Evolutionary conservation across 1,140 invertebrate genomes (phyloP), one percentile per base, ranked within the genome.

Genomic region (Potamilus streckersoni): DNA sequence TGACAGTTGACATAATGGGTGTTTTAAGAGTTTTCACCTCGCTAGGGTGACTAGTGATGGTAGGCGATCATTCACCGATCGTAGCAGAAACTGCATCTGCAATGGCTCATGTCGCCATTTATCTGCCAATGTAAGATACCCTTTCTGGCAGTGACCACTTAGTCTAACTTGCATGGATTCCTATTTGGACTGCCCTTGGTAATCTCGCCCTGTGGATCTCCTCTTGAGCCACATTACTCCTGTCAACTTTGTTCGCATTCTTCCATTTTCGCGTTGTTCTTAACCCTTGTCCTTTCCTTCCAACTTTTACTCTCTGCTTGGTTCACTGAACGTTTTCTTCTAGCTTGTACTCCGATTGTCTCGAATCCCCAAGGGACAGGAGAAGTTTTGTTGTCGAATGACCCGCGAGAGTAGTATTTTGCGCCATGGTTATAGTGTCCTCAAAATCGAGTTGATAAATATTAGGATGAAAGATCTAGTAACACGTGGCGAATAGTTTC

Each of bases 141-240:
- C 71, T 73, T 55, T 73, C 62, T 31, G 71, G 62, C 62, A 59
- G 15, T 16, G n/a, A 60, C 73, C 73, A 74, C 23, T 55, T 74
- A 20, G 73, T 69, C 73, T 57, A 74, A 20, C 62, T 27, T 23
- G 60, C 73, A 19, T 75, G 59, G 17, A 20, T 13, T 14, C 73
- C 71, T 20, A 73, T n/a, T 55, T 73, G 71, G 31, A 73, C 71
- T 31, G 23, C 20, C 61, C 31, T 73, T 65, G 71, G 63, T 73
- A 63, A 73, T 16, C 71, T 60, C 67, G 31, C 14, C 13, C 57
- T 66, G 20, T 38, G 55, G 20, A 73, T 59, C 27, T 67, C 57
- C 59, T n/a, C n/a, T 57, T 67, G 71, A 11, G 67, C 71, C 64
- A 73, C 5, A 31, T 19, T 31, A 31, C 27, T 31, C 27, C 27